A percentile compares a stretch with the other conserved stretches of the same genome.
phyloP scores from a whole-genome alignment of 2,113 vertebrate species.

The Amphiprion percula region DNA sequence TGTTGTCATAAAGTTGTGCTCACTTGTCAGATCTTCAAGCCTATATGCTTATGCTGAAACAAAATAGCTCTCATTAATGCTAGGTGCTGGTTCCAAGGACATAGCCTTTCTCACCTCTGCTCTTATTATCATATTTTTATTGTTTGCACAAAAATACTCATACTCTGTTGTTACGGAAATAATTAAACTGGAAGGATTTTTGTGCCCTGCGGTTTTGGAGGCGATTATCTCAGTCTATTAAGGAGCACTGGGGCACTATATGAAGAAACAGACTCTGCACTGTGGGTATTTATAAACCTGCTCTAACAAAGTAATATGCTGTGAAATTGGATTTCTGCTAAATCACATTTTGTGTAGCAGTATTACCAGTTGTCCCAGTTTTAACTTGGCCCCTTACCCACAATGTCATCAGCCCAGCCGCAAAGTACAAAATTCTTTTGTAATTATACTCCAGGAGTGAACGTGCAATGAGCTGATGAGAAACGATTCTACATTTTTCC shows the following conservation, averaged over 20 bases:
- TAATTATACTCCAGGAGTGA: slow-evolving; percentile 30
- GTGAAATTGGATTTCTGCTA: slow-evolving; percentile 64
- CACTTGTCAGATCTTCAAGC: background rate
- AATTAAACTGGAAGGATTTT: slow-evolving; percentile 10
- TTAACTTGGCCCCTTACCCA: slow-evolving; percentile 38
- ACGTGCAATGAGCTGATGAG: slow-evolving; percentile 16
- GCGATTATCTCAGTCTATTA: slow-evolving; percentile 3
- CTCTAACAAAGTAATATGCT: slow-evolving; percentile 47
- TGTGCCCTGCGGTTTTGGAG: slow-evolving; percentile 8
- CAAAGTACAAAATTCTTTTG: slow-evolving; percentile 26
- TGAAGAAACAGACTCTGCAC: background rate
- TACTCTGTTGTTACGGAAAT: slow-evolving; percentile 6
- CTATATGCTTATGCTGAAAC: background rate
- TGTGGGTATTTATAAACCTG: slow-evolving; percentile 47
- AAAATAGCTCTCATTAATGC: background rate
- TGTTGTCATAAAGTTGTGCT: background rate
- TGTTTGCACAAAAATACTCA: background rate
- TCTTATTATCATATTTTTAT: background rate
- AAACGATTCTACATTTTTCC: background rate
- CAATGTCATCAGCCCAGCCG: slow-evolving; percentile 26
- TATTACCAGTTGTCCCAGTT: slow-evolving; percentile 59
- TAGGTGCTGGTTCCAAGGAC: background rate
- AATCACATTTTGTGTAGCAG: slow-evolving; percentile 63
- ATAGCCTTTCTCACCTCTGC: background rate
- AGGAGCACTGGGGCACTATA: background rate